phyloP scores from a whole-genome alignment of 2,797 vertebrate species.

The Argyrosomus regius region DNA sequence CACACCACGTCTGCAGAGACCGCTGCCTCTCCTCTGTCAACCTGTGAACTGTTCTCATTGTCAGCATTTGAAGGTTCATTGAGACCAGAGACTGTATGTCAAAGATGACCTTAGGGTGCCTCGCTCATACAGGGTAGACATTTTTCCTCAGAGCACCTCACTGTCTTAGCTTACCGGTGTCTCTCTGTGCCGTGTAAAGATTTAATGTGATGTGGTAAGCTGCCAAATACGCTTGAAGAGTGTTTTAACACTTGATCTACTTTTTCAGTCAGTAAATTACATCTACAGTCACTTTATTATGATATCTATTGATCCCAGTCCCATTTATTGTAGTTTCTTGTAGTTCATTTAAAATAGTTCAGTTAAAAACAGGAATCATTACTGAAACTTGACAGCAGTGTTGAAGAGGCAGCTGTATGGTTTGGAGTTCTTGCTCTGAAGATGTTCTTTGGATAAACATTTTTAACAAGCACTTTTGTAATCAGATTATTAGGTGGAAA shows the following conservation, averaged over 20 bases:
- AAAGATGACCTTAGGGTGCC: slow-evolving; percentile 29
- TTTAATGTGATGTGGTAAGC: background rate
- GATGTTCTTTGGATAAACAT: background rate
- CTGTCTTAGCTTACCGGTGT: slow-evolving; percentile 6
- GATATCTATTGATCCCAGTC: background rate
- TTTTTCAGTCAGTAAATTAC: background rate
- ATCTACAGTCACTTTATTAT: background rate
- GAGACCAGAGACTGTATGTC: slow-evolving; percentile 4
- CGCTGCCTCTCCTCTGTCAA: slow-evolving; percentile 1
- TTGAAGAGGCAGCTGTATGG: background rate
- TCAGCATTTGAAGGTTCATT: background rate
- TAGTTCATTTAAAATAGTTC: background rate
- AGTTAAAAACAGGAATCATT: background rate
- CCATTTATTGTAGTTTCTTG: no score
- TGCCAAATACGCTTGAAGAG: slow-evolving; percentile 17
- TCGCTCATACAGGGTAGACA: slow-evolving; percentile 59
- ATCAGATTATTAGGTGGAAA: background rate
- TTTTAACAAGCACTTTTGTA: background rate
- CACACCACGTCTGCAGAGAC: background rate
- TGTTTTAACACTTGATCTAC: background rate
- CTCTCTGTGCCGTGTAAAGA: background rate
- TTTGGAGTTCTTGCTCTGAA: background rate
- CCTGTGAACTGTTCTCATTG: slow-evolving; percentile 16
- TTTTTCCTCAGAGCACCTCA: background rate
- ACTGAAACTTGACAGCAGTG: background rate